Percentiles rank a stretch among this genome's conserved stretches.
phyloP scores from a whole-genome alignment of 1,140 invertebrate genomes.

The Diabrotica virgifera region DNA sequence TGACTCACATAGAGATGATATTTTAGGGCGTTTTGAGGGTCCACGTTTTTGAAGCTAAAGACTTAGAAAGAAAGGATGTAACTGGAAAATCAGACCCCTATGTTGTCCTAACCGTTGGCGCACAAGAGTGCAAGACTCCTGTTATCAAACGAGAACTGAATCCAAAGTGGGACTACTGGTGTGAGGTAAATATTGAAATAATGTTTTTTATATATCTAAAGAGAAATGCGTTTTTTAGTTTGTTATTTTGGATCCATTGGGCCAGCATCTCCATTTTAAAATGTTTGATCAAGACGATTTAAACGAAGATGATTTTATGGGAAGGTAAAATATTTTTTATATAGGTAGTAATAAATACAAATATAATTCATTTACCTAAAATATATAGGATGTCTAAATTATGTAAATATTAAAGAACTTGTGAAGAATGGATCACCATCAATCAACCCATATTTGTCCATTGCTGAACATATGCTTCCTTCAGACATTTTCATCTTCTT shows the following conservation, averaged over 20 bases:
- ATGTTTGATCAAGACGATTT: conserved; percentile 78
- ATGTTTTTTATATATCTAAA: conserved; percentile 4
- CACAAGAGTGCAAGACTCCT: conserved; percentile 79
- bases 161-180: conserved; percentile 91
- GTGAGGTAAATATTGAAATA: conserved; percentile 64
- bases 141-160: conserved; percentile 88
- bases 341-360: too few species aligned
- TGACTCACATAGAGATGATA: not conserved
- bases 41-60: conserved; percentile 83
- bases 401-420: too few species aligned
- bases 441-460: too few species aligned
- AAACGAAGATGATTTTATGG: conserved; percentile 73
- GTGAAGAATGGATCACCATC: too few species aligned
- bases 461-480: too few species aligned
- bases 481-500: too few species aligned
- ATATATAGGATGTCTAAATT: too few species aligned
- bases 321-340: conserved; percentile 63
- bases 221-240: conserved; percentile 30
- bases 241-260: conserved; percentile 37
- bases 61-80: conserved; percentile 88
- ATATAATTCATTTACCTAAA: too few species aligned
- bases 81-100: conserved; percentile 96
- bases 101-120: conserved; percentile 78
- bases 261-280: conserved; percentile 45
- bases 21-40: conserved; percentile 75